phyloP scores from a whole-genome alignment of 2,797 vertebrate species.

The Craterocephalus amniculus region DNA sequence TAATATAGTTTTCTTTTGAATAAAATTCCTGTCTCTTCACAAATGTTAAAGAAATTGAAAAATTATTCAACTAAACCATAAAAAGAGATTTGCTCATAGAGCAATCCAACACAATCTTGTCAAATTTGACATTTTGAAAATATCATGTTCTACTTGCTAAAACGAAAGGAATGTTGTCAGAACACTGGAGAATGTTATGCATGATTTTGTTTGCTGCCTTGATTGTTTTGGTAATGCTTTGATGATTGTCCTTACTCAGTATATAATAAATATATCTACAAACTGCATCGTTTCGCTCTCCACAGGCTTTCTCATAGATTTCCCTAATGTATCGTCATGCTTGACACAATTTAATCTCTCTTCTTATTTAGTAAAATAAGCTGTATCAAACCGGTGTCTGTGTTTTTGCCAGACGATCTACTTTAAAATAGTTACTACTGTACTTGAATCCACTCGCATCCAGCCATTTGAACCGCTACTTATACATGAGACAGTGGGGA shows the following conservation, averaged over 20 bases:
- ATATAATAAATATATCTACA: slow-evolving; percentile 36
- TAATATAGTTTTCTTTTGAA: background rate
- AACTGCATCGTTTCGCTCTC: slow-evolving; percentile 14
- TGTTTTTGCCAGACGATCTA: background rate
- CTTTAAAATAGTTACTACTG: background rate
- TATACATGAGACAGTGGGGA: slow-evolving; percentile 21
- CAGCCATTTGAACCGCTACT: background rate
- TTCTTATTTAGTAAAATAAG: background rate
- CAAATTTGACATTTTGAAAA: background rate
- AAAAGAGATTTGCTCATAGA: slow-evolving; percentile 2
- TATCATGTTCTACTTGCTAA: background rate
- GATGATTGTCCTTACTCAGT: slow-evolving; percentile 11
- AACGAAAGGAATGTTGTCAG: slow-evolving; percentile 1
- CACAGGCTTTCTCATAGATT: background rate
- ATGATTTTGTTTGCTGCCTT: slow-evolving; percentile 31
- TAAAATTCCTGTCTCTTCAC: background rate
- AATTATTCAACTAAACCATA: background rate
- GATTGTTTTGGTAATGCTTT: slow-evolving; percentile 13
- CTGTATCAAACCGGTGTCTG: background rate
- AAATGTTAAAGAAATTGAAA: background rate
- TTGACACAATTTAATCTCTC: background rate
- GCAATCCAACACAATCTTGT: background rate
- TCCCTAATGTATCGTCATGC: background rate
- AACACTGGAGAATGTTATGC: slow-evolving; percentile 29
- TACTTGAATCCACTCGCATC: background rate